These are phyloP conservation scores for Timandra comae DNA, from an alignment of 2,888 invertebrate genomes.

Conservation along the genomic window DNA sequence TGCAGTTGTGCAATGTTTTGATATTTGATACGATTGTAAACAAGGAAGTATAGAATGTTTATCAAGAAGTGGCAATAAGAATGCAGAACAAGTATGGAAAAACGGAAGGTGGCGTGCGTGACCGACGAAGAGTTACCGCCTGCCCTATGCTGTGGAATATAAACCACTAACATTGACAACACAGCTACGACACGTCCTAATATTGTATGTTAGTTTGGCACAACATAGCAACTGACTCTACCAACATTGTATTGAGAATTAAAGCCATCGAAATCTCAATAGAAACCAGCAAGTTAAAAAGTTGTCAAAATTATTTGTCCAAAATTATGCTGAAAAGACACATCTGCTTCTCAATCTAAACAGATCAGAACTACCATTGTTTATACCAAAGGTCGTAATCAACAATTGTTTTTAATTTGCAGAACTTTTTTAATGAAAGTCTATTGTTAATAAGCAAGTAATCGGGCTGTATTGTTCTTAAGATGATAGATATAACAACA, in stretches of 20 bases:
- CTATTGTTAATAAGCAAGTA: constrained; percentile 20
- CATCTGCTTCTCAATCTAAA: too few relatives aligned
- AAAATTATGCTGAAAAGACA: too few relatives aligned
- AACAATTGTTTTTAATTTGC: constrained; percentile 14
- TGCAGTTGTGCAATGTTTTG: too few relatives aligned
- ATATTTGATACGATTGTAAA: too few relatives aligned
- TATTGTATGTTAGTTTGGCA: constrained; percentile 6
- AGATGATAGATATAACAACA: constrained; percentile 18
- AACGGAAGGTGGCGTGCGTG: constrained; percentile 52
- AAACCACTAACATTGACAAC: constrained; percentile 34
- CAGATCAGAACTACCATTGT: constrained; percentile 12
- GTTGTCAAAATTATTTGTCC: too few relatives aligned
- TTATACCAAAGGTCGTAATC: constrained; percentile 13
- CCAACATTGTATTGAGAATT: too few relatives aligned
- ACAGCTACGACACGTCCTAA: constrained; percentile 8
- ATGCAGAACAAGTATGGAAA: constrained; percentile 48
- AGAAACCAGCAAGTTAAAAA: too few relatives aligned
- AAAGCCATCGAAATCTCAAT: too few relatives aligned
- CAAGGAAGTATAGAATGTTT: not conserved
- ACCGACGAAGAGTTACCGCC: constrained; percentile 40
- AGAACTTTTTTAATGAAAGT: constrained; percentile 17
- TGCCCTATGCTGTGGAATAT: constrained; percentile 36
- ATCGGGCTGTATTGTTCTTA: constrained; percentile 24
- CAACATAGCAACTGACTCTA: too few relatives aligned
- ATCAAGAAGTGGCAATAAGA: constrained; percentile 30